Base-by-base conservation (phyloP, 2,113 vertebrate species). In the Syngnathoides biaculeatus region DNA sequence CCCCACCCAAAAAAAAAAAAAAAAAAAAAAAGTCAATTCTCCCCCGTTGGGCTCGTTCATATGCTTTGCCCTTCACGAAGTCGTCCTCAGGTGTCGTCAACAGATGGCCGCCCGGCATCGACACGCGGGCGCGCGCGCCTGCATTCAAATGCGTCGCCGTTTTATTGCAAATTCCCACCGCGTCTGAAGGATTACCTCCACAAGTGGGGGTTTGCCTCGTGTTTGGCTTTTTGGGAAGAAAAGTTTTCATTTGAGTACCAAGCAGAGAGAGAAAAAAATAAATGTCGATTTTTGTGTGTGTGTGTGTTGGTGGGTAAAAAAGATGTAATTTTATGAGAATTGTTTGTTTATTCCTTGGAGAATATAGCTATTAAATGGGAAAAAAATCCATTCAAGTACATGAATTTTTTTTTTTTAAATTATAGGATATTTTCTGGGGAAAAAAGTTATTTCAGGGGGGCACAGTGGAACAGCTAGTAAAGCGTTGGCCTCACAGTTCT, bases 1-100 rank as follows among this genome's bases (percentile, higher is more conserved):
- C n/a, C n/a, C n/a, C n/a, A n/a, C n/a, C n/a, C n/a, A n/a, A n/a
- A n/a, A n/a, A n/a, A n/a, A n/a, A n/a, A n/a, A n/a, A n/a, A n/a
- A 42, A 61, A n/a, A 60, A 60, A n/a, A 61, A 27, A 7, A 5
- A 56, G 6, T 26, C 8, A 27, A 27, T 56, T 7, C 53, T 17
- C 26, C 53, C 20, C 38, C 24, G 12, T 5, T 43, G 39, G 39
- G 6, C 59, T 43, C 59, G 5, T 61, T 40, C 39, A 40, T 61
- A 15, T n/a, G 20, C 59, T n/a, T 14, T 40, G 59, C 40, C 59
- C 59, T 61, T 61, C 59, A 61, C n/a, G 22, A 61, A 40, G 38
- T 62, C n/a, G n/a, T 62, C 39, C 39, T 62, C 13, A 42, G 59
- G 59, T 62, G 59, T 42, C 59, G 20, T 62, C 59, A 62, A 62